Base-by-base conservation (phyloP, 2,888 invertebrate species). In the Listrodromus nycthemerus region DNA sequence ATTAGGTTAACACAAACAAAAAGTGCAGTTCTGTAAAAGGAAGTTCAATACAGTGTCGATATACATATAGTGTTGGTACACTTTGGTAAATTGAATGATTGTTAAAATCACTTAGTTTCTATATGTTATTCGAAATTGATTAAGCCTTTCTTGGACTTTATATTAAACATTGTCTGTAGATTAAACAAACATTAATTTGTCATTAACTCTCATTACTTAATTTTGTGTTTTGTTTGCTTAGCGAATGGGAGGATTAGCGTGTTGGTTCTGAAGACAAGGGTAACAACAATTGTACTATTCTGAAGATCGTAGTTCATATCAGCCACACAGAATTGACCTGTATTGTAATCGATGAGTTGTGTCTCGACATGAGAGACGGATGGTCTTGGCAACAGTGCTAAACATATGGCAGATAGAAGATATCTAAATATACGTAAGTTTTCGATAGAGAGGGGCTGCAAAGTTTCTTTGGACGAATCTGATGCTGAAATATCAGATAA, bases 361-460 rank as follows among this genome's bases (percentile, higher is more conserved):
- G n/a, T 5, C 50, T 50, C 8, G 41, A 69, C n/a, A n/a, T 69
- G 30, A n/a, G 16, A 19, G 50, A 30, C 30, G 33, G 69, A 69
- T 4, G 69, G 52, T 19, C 10, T 52, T 6, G 69, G 50, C n/a
- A 50, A 69, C 50, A 50, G 50, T 1, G 69, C 69, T 10, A 50
- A 50, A 50, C 69, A 69, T n/a, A 69, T 69, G 69, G 69, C 50
- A 8, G 33, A 69, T 30, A 16, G 50, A 8, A 19, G 19, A 30
- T n/a, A 69, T 19, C 30, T 50, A 0, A 50, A n/a, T 2, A 69
- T 69, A 50, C 7, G 24, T 13, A 30, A 69, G 30, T 50, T 69
- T 50, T 33, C 52, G 13, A 19, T 52, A 16, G 69, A 69, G 27
- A 69, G 50, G 10, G 69, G 69, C 30, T 52, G 48, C n/a, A 30